Conservation (phyloP, 30 jellyfish, hydroid and myxozoan genomes). For the Euphysa ruthae region DNA sequence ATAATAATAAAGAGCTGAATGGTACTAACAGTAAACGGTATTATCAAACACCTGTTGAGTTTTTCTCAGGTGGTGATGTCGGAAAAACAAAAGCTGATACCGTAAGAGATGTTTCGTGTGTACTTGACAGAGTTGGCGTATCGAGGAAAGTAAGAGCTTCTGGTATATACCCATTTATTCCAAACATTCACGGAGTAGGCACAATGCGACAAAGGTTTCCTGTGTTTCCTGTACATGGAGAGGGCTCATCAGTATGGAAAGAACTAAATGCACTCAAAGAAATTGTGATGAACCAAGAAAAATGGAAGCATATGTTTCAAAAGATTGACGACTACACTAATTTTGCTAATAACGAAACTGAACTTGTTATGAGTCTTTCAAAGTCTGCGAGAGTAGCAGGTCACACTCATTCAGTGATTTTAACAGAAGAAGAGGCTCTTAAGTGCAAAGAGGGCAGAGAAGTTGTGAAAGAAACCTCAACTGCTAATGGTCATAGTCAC, state of each 20-base stretch:
- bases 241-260: slow-evolving; percentile 90
- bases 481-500: slow-evolving; percentile 61
- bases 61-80: slow-evolving; percentile 43
- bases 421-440: slow-evolving; percentile 42
- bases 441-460: slow-evolving; percentile 61
- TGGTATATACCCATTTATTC: slow-evolving; percentile 62
- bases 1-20: slow-evolving; percentile 27
- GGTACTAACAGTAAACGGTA: slow-evolving; percentile 75
- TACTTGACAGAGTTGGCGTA: slow-evolving; percentile 38
- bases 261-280: slow-evolving; percentile 75
- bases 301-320: not conserved
- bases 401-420: slow-evolving; percentile 56
- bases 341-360: not conserved
- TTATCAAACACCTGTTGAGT: slow-evolving; percentile 65
- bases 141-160: slow-evolving; percentile 49
- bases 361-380: slow-evolving; percentile 7
- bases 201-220: slow-evolving; percentile 75
- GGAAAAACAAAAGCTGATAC: slow-evolving; percentile 69
- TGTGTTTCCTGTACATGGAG: slow-evolving; percentile 90
- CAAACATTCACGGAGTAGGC: slow-evolving; percentile 72
- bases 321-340: not conserved
- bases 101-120: slow-evolving; percentile 59
- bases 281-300: slow-evolving; percentile 28
- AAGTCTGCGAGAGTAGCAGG: not conserved
- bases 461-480: slow-evolving; percentile 31